These are phyloP conservation scores for Lepidothrix coronata DNA, from an alignment of 2,113 vertebrate genomes.

Conservation along the genomic window DNA sequence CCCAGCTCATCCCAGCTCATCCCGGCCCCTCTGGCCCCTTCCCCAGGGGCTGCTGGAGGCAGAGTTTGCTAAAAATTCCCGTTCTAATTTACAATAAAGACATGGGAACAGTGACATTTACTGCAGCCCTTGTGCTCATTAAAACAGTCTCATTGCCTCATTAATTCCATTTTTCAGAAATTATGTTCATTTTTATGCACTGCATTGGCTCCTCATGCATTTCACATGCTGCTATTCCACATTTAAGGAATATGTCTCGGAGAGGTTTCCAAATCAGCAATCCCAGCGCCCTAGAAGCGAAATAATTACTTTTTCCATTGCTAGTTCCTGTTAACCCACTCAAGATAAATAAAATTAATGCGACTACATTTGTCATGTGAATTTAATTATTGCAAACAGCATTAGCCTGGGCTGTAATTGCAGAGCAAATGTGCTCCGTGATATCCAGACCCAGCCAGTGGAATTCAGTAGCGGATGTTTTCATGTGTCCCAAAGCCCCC, in stretches of 20 bases:
- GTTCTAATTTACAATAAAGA: slow-evolving; percentile 30
- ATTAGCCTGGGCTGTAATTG: slow-evolving; percentile 40
- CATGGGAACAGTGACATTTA: slow-evolving; percentile 50
- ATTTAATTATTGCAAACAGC: slow-evolving; percentile 67
- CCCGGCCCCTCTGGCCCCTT: background rate
- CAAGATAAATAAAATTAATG: slow-evolving; percentile 74
- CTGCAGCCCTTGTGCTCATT: slow-evolving; percentile 54
- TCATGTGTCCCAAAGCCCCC: background rate
- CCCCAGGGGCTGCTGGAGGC: background rate
- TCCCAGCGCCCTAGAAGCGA: slow-evolving; percentile 39
- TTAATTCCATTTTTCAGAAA: slow-evolving; percentile 59
- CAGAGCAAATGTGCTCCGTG: background rate
- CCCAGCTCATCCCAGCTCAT: background rate
- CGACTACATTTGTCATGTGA: slow-evolving; percentile 51
- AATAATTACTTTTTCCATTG: slow-evolving; percentile 47
- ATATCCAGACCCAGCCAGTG: background rate
- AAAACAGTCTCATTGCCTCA: slow-evolving; percentile 57
- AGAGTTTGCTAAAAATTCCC: background rate
- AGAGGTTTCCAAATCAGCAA: slow-evolving; percentile 46
- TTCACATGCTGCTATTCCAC: slow-evolving; percentile 45
- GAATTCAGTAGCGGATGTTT: background rate
- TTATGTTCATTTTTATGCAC: slow-evolving; percentile 48
- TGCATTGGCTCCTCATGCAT: slow-evolving; percentile 29
- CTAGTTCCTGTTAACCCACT: slow-evolving; percentile 60
- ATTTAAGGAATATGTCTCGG: slow-evolving; percentile 1